Evolutionary conservation across 2,113 vertebrate genomes (phyloP), one percentile per base, ranked within the genome.

Genomic region (Oxyura jamaicensis): DNA sequence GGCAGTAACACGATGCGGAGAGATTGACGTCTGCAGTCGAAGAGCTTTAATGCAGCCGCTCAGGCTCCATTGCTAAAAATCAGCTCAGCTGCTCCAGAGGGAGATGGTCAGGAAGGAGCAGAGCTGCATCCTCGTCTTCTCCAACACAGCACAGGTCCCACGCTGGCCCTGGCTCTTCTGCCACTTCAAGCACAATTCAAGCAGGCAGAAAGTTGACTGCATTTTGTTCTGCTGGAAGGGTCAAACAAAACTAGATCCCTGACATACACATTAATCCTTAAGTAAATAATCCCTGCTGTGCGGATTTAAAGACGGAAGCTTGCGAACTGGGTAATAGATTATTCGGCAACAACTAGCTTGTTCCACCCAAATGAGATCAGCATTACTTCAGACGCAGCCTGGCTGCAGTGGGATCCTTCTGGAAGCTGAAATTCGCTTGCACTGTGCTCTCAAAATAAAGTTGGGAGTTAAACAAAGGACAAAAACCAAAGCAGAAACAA

Each of bases 311-410:
- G 90, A 73, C 13, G 11, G 93, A 90, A 96, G 90, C 83, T 85
- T 84, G 71, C 71, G 80, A 91, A 46, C 36, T 48, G 81, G 42
- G 73, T 29, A 90, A 83, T 8, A 91, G 90, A 90, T 86, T 90
- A 88, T 75, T 86, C 86, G 23, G 88, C 83, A 85, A 33, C 66
- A 65, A 76, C 73, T 11, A 73, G 85, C 66, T 89, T 90, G 83
- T 95, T 93, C 95, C 95, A 94, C 86, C 92, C 95, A 86, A 91
- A 91, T 84, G 95, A 96, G 90, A 95, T 93, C 86, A 96, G 95
- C 22, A 3, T 39, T 63, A 55, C 56, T 53, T 58, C 6, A 2
- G 76, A 85, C 48, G 48, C 36, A 86, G 88, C 21, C 86, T 0
- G 31, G 62, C 58, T 90, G 66, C 80, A 86, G 83, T 22, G 1